A percentile compares a stretch with the other conserved stretches of the same genome.
Conservation (phyloP, 2,888 invertebrate genomes). For the Micoletzkya japonica region DNA sequence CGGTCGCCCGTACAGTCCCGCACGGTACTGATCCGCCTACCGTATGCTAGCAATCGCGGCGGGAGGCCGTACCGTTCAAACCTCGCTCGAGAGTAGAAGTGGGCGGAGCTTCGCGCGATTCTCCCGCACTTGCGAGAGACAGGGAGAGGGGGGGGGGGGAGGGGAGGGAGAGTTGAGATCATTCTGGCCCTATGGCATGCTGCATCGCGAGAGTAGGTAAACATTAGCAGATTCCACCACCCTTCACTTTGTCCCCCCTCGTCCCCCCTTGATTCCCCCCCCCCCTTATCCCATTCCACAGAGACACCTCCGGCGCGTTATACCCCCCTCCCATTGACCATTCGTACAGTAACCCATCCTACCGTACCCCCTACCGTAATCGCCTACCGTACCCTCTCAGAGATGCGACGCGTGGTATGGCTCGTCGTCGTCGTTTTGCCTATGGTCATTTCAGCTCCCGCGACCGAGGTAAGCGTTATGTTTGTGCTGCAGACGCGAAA, state of each 20-base stretch:
- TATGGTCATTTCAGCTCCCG: neutral
- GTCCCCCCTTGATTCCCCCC: neutral
- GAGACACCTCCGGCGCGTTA: no score
- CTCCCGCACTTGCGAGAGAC: neutral
- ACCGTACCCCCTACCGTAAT: neutral
- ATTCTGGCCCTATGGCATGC: neutral
- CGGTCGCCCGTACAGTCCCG: slow-evolving; percentile 11
- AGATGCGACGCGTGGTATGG: slow-evolving; percentile 6
- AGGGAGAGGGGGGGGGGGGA: slow-evolving; percentile 18
- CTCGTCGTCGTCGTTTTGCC: slow-evolving; percentile 2
- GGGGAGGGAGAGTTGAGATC: slow-evolving; percentile 8
- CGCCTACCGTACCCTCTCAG: neutral
- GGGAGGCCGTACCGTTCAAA: slow-evolving; percentile 6
- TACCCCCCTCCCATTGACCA: no score
- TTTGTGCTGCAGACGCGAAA: no score
- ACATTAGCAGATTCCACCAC: neutral
- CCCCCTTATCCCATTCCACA: no score
- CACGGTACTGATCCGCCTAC: neutral
- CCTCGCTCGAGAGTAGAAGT: neutral
- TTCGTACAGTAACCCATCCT: neutral
- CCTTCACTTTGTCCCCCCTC: neutral
- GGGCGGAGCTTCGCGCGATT: neutral
- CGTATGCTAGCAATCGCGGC: slow-evolving; percentile 20
- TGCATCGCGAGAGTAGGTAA: slow-evolving; percentile 16
- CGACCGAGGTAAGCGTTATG: neutral